Percentiles rank a stretch among this genome's conserved stretches.
These are phyloP conservation scores for Macropus fuliginosus DNA, from an alignment of 2,797 vertebrate genomes.

Conservation along the genomic window DNA sequence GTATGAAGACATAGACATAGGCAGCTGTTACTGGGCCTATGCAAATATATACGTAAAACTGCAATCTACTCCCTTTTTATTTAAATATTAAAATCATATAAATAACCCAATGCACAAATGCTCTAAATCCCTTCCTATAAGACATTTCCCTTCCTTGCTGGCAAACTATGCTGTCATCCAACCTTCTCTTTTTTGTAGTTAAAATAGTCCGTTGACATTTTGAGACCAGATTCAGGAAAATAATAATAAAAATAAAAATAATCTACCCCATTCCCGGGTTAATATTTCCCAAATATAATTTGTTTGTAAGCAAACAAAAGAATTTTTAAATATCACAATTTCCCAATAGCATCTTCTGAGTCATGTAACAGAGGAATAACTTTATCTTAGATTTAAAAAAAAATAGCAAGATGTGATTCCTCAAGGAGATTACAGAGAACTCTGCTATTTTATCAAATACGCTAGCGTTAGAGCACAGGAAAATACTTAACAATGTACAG, in stretches of 20 bases:
- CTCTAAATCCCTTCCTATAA: neutral
- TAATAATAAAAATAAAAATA: constrained; percentile 50
- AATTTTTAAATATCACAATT: constrained; percentile 65
- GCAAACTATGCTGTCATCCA: constrained; percentile 55
- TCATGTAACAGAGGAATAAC: constrained; percentile 41
- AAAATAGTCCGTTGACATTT: constrained; percentile 71
- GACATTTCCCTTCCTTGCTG: neutral
- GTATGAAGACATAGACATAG: no score
- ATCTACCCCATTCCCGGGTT: constrained; percentile 38
- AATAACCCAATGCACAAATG: neutral
- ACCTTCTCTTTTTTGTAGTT: constrained; percentile 56
- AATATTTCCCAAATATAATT: constrained; percentile 61
- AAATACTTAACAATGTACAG: neutral
- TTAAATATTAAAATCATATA: neutral
- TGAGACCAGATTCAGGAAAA: constrained; percentile 67
- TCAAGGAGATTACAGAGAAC: constrained; percentile 47
- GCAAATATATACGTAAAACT: neutral
- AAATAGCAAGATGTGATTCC: constrained; percentile 11
- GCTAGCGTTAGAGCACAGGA: neutral
- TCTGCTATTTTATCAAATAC: neutral
- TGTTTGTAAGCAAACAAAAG: constrained; percentile 60
- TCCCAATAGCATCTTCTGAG: constrained; percentile 63
- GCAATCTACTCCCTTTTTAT: neutral
- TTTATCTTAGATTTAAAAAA: constrained; percentile 43
- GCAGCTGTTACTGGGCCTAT: neutral